These are phyloP conservation scores for Lampropteryx suffumata DNA, from an alignment of 2,888 invertebrate species.

Conservation along the genomic window DNA sequence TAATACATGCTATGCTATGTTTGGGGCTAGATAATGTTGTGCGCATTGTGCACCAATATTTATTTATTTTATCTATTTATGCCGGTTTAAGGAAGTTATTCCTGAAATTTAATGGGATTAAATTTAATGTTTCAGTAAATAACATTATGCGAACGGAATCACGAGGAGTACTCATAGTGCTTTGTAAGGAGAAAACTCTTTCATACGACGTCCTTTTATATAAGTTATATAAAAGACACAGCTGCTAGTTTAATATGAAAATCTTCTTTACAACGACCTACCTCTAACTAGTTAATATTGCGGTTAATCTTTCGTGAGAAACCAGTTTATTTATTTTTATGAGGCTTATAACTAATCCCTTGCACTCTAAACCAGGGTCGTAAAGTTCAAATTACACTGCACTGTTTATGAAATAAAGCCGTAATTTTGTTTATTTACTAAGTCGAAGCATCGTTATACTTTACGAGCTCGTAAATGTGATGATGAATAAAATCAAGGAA, in stretches of 20 bases:
- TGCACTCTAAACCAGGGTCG: constrained; percentile 3
- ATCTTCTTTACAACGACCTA: constrained; percentile 16
- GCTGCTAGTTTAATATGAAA: constrained; percentile 7
- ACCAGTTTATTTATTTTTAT: constrained; percentile 12
- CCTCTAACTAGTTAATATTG: constrained; percentile 23
- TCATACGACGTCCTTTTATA: not conserved
- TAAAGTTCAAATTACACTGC: constrained; percentile 19
- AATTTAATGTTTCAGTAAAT: no score
- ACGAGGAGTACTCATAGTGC: no score
- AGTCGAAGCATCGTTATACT: constrained; percentile 33
- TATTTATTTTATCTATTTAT: no score
- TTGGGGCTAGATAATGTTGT: no score
- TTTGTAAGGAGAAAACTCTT: not conserved
- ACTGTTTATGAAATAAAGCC: constrained; percentile 19
- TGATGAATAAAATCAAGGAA: constrained; percentile 33
- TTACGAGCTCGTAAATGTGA: constrained; percentile 28
- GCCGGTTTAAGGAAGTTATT: no score
- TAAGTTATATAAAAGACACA: not conserved
- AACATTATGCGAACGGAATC: no score
- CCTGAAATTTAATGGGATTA: no score
- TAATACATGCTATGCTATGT: no score
- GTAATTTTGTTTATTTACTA: constrained; percentile 33
- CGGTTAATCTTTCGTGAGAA: constrained; percentile 28
- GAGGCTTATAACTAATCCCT: constrained; percentile 1
- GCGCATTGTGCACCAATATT: no score